Evolutionary conservation across 2,113 vertebrate genomes (phyloP), one percentile per base, ranked within the genome.

Genomic region (Ochotona princeps): DNA sequence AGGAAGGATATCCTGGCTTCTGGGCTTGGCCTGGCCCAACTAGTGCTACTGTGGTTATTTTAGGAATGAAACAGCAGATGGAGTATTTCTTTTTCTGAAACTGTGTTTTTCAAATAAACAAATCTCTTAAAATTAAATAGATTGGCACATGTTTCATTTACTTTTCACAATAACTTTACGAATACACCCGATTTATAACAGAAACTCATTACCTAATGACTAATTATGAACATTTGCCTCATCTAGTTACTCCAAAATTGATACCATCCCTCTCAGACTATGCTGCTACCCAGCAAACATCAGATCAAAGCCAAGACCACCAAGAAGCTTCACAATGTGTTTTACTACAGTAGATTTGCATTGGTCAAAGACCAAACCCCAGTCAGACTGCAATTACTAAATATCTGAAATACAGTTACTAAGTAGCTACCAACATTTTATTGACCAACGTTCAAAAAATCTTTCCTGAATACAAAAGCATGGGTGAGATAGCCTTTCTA

Each of bases 381-480:
- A n/a, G n/a, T 82, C 32, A 6, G 70, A 44, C 38, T 44, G 38
- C 38, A 44, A 6, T 44, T 54, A 26, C 17, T 57, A 12, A 49
- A 61, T 28, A 49, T 86, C 89, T 28, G 66, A 79, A 73, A 38
- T 91, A 74, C 60, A 15, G 13, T 72, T 90, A 76, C 14, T 49
- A 57, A 51, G 10, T 15, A 8, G 67, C 69, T 38, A 1, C 83
- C 28, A 83, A 47, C 30, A 44, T 86, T 30, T 54, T 78, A 82
- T 51, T 57, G 6, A 93, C 57, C 17, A 26, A 6, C 17, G 21
- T 8, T 94, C 28, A 60, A 80, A 70, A 5, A 72, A 60, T 1
- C n/a, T 51, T 93, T n/a, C 18, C 25, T 70, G 30, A 87, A 81
- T 83, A 72, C 12, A 75, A 76, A 93, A 79, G 66, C 35, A 30